phyloP scores from a whole-genome alignment of 2,113 vertebrate genomes.

The Microcebus ravelobensis region DNA sequence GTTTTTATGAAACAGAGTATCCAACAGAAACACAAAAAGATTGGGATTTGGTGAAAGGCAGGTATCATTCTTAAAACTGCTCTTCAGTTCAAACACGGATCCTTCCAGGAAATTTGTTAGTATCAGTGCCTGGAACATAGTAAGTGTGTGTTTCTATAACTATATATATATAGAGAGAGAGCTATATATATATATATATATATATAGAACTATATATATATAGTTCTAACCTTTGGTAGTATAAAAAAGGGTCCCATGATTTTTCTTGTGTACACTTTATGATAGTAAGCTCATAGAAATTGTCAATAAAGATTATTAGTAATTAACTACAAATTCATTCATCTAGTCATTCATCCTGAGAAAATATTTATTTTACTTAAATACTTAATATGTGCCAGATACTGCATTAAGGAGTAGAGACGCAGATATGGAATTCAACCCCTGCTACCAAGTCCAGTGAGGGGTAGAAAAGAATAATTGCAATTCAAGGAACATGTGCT shows the following conservation, averaged over 20 bases:
- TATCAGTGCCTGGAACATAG: background rate
- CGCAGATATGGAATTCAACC: background rate
- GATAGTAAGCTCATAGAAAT: background rate
- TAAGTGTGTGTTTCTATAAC: background rate
- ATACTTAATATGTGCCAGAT: background rate
- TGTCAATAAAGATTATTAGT: background rate
- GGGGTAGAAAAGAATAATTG: background rate
- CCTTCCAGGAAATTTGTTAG: background rate
- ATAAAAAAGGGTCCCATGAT: background rate
- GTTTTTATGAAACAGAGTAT: background rate
- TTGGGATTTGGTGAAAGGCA: background rate
- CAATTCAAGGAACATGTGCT: background rate
- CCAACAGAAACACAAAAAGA: background rate
- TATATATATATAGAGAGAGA: no score
- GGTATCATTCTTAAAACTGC: background rate
- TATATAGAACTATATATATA: rapidly evolving
- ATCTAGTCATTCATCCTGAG: conserved; percentile 1
- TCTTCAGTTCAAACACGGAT: background rate
- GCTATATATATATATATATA: no score
- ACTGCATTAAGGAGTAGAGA: background rate
- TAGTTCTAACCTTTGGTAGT: background rate
- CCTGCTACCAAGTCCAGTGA: background rate
- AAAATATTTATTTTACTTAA: background rate
- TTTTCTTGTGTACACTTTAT: background rate
- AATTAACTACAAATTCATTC: background rate